These are phyloP conservation scores for Rhizomys pruinosus DNA, from an alignment of 2,113 vertebrate species.

Conservation along the genomic window DNA sequence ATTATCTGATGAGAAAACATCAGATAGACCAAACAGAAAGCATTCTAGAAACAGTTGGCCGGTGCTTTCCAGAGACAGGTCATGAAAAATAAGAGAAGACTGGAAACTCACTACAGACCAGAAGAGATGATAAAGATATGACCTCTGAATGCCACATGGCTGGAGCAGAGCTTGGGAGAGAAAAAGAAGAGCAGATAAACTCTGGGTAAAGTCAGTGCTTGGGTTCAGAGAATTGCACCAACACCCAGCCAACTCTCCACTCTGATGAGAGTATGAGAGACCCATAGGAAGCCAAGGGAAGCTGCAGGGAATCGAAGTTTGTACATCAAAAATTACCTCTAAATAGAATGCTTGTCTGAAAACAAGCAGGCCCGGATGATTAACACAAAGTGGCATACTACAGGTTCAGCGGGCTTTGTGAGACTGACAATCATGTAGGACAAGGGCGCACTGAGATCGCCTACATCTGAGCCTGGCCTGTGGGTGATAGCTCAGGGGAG, in stretches of 20 bases:
- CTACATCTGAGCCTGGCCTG: neutral
- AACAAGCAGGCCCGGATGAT: neutral
- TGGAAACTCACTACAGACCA: neutral
- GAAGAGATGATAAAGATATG: neutral
- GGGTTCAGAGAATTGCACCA: neutral
- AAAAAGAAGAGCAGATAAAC: neutral
- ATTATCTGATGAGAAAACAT: neutral
- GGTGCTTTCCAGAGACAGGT: neutral
- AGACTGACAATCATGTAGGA: neutral
- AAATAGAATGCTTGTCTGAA: neutral
- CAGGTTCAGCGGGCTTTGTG: neutral
- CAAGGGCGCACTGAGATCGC: neutral
- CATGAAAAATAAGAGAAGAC: neutral
- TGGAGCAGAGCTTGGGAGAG: neutral
- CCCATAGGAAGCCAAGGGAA: neutral
- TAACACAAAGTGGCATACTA: neutral
- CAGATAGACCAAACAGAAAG: neutral
- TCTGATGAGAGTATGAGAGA: neutral
- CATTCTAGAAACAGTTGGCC: neutral
- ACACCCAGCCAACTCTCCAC: neutral
- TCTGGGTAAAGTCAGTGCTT: neutral
- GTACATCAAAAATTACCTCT: neutral
- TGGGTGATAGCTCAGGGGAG: neutral
- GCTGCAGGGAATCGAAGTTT: neutral
- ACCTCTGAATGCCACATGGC: neutral